Conservation (phyloP, 1,140 invertebrate genomes). For the Cheumatopsyche charites region DNA sequence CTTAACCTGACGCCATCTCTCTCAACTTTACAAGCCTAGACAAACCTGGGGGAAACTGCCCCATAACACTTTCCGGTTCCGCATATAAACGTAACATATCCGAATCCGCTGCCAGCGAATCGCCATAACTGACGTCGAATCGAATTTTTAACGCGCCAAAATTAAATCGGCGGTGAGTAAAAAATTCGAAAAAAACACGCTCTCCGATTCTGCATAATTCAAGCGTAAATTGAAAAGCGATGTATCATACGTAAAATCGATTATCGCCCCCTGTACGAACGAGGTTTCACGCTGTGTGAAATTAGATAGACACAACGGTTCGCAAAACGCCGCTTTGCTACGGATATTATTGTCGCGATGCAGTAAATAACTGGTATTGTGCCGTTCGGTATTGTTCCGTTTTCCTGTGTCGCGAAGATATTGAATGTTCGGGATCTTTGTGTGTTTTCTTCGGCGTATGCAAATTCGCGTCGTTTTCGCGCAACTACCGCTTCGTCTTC, state of each 20-base stretch:
- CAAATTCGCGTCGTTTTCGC: slow-evolving; percentile 16
- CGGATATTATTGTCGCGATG: background rate
- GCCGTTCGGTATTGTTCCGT: no score
- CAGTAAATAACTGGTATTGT: no score
- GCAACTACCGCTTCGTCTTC: slow-evolving; percentile 1
- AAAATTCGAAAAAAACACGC: no score
- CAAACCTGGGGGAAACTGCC: slow-evolving; percentile 24
- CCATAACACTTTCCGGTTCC: background rate
- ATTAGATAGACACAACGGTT: background rate
- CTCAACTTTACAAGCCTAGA: slow-evolving; percentile 6
- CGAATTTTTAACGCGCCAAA: background rate
- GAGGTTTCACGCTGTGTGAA: background rate
- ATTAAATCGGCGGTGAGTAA: background rate
- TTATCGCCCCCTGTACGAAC: background rate
- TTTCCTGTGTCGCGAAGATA: background rate
- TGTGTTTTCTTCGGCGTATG: slow-evolving; percentile 23
- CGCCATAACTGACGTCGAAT: background rate
- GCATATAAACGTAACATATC: background rate
- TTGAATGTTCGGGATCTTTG: background rate
- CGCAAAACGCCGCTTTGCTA: background rate
- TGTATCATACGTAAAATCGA: no score
- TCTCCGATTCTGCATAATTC: no score
- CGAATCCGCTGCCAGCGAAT: background rate
- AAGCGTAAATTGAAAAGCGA: no score
- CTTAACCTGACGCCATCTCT: slow-evolving; percentile 31